phyloP scores from a whole-genome alignment of 2,113 vertebrate genomes.

The Pongo abelii region DNA sequence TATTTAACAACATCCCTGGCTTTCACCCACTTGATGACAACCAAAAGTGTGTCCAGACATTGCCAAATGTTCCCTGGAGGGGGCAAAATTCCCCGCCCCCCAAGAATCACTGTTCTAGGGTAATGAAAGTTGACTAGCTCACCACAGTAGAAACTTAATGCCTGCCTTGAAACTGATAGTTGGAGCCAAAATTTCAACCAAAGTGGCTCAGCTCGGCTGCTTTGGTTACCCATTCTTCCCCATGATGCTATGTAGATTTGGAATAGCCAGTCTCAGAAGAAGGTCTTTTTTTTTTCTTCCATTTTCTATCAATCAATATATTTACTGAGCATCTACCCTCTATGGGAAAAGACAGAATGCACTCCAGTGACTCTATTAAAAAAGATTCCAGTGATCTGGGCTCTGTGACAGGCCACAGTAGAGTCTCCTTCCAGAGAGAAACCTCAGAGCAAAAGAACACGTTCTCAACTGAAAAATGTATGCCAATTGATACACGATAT shows the following conservation, averaged over 20 bases:
- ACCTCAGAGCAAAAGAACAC: background rate
- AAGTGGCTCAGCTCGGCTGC: background rate
- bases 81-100: rapidly evolving
- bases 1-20: background rate
- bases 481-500: background rate
- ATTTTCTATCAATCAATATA: background rate
- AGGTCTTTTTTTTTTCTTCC: background rate
- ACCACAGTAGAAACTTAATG: background rate
- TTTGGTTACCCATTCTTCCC: background rate
- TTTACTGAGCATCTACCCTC: background rate
- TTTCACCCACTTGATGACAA: background rate
- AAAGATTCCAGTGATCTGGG: background rate
- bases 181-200: background rate
- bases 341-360: background rate
- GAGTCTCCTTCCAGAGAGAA: background rate
- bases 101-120: background rate
- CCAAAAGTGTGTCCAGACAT: background rate
- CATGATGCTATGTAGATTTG: background rate
- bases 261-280: background rate
- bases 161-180: background rate
- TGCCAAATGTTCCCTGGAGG: background rate
- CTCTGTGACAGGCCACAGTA: background rate
- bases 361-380: background rate
- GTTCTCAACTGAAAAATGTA: background rate
- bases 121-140: background rate